These are phyloP conservation scores for Paracentrotus lividus DNA, from an alignment of 53 echinoderm and acorn worm genomes.

Conservation along the genomic window DNA sequence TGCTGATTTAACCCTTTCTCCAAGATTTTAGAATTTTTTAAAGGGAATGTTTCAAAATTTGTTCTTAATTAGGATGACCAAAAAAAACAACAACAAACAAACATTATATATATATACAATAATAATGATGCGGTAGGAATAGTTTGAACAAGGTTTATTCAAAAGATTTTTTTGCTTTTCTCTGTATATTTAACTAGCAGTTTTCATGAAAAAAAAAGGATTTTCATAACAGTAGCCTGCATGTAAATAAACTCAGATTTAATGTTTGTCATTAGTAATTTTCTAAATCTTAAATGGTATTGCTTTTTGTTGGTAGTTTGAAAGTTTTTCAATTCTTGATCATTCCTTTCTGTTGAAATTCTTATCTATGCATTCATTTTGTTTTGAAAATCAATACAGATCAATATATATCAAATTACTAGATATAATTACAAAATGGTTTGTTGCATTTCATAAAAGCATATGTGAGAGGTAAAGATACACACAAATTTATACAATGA, in stretches of 20 bases:
- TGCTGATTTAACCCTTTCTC: too few relatives aligned
- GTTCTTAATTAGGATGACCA: too few relatives aligned
- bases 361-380: conserved; percentile 53
- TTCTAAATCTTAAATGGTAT: neutral
- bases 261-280: neutral
- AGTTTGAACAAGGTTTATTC: too few relatives aligned
- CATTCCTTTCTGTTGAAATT: neutral
- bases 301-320: neutral
- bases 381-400: neutral
- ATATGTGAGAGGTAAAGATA: neutral
- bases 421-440: neutral
- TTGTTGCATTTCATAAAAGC: neutral
- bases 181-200: neutral
- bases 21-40: neutral
- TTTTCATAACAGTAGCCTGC: too few relatives aligned
- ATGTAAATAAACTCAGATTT: too few relatives aligned
- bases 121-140: neutral
- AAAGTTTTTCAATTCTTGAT: neutral
- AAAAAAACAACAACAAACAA: too few relatives aligned
- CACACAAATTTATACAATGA: neutral
- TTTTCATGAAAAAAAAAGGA: too few relatives aligned
- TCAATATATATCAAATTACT: too few relatives aligned
- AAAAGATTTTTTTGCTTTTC: too few relatives aligned
- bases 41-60: neutral
- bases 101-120: too few relatives aligned